Conservation (phyloP, 2,888 invertebrate genomes). For the Tenodera sinensis region DNA sequence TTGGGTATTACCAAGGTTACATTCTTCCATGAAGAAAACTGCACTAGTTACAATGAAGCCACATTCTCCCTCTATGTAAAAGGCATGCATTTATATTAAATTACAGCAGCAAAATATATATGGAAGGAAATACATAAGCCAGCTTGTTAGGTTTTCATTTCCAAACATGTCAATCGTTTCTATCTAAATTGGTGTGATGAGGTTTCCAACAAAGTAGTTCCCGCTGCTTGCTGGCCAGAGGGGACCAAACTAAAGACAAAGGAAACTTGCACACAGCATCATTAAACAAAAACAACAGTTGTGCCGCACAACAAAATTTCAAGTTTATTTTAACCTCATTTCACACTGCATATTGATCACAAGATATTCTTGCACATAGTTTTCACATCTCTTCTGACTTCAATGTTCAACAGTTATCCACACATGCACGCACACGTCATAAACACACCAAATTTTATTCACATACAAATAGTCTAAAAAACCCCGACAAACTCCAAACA, state of each 20-base stretch:
- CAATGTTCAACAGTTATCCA: not conserved
- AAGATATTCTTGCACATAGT: not conserved
- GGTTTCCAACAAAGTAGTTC: not conserved
- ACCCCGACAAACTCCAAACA: constrained; percentile 7
- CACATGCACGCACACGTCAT: not conserved
- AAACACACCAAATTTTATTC: constrained; percentile 5
- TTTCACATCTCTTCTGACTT: not conserved
- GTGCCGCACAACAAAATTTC: constrained; percentile 3
- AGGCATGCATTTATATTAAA: not conserved
- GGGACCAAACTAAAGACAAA: not conserved
- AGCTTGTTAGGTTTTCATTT: not conserved
- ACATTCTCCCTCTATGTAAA: not conserved
- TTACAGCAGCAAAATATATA: not conserved
- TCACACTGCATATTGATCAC: not conserved
- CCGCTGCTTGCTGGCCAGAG: not conserved
- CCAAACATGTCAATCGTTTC: not conserved
- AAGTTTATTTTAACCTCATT: not conserved
- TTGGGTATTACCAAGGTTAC: not conserved
- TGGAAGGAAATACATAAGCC: not conserved
- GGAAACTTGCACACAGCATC: constrained; percentile 5
- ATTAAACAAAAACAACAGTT: constrained; percentile 4
- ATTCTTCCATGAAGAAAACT: not conserved
- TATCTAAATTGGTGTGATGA: not conserved
- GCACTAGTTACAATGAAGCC: not conserved
- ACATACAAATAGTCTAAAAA: constrained; percentile 6